Conservation (phyloP, 2,888 invertebrate species). For the Lingula anatina region DNA sequence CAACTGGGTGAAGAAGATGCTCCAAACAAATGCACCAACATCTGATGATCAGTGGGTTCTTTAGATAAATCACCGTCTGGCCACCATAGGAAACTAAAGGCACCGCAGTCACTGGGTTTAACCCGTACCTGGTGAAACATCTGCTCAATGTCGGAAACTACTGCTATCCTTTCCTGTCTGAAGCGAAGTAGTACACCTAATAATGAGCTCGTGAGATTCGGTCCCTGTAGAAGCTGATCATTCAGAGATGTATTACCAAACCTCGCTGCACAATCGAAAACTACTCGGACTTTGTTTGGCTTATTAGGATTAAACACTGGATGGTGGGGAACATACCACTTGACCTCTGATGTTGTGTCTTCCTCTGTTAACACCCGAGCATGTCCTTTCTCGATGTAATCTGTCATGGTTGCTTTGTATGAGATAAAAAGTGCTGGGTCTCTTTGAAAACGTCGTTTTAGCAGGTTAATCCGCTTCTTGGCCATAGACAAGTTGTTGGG, state of each 20-base stretch:
- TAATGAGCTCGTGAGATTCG: not conserved
- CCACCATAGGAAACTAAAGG: slow-evolving; percentile 11
- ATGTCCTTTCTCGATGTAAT: too few relatives aligned
- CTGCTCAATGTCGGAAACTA: not conserved
- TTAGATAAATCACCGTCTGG: not conserved
- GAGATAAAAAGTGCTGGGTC: too few relatives aligned
- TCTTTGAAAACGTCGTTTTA: too few relatives aligned
- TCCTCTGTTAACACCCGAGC: too few relatives aligned
- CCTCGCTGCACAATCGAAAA: too few relatives aligned
- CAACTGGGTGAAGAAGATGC: slow-evolving; percentile 12
- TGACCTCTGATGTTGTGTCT: too few relatives aligned
- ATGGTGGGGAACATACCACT: too few relatives aligned
- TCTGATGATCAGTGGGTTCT: slow-evolving; percentile 1
- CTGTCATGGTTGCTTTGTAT: too few relatives aligned
- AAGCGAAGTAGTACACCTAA: not conserved
- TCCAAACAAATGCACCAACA: slow-evolving; percentile 11
- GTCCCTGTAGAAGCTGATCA: not conserved
- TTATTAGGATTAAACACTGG: too few relatives aligned
- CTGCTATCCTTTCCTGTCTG: not conserved
- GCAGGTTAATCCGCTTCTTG: too few relatives aligned
- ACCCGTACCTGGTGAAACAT: not conserved
- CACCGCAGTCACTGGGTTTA: not conserved
- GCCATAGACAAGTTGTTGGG: too few relatives aligned
- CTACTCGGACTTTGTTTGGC: too few relatives aligned
- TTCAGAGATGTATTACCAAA: not conserved